Conservation (phyloP, 2,797 vertebrate genomes). For the Phyllotis vaccarum region DNA sequence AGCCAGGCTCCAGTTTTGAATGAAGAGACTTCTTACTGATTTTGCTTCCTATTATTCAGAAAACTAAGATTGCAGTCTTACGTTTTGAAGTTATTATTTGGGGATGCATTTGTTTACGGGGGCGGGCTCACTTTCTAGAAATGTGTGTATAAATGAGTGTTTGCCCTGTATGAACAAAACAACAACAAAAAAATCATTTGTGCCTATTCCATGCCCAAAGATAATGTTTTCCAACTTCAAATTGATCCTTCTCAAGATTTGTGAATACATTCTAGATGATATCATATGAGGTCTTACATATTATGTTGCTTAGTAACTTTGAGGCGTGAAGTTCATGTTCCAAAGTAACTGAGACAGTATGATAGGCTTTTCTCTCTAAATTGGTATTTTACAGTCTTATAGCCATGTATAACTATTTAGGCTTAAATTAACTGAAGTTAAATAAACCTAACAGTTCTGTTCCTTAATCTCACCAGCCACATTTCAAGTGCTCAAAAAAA, state of each 20-base stretch:
- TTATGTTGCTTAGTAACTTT: not conserved
- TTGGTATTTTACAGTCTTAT: not conserved
- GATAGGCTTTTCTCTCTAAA: not conserved
- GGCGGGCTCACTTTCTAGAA: not conserved
- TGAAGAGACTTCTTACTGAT: not conserved
- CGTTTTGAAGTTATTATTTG: slow-evolving; percentile 18
- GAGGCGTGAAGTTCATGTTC: not conserved
- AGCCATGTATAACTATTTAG: not conserved
- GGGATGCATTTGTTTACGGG: not conserved
- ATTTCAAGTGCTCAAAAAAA: not conserved
- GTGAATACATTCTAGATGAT: not conserved
- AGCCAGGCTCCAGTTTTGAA: not conserved
- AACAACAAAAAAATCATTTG: not conserved
- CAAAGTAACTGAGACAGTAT: not conserved
- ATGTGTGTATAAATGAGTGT: not conserved
- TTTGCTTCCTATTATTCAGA: not conserved
- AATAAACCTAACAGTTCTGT: not conserved
- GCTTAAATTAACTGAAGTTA: slow-evolving; percentile 24
- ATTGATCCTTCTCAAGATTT: not conserved
- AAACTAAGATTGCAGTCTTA: not conserved
- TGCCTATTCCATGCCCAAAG: not conserved
- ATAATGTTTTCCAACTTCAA: not conserved
- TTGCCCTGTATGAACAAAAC: no score
- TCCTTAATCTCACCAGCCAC: not conserved
- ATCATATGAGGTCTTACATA: not conserved